phyloP scores from a whole-genome alignment of 2,113 vertebrate genomes.

The Tachysurus fulvidraco region DNA sequence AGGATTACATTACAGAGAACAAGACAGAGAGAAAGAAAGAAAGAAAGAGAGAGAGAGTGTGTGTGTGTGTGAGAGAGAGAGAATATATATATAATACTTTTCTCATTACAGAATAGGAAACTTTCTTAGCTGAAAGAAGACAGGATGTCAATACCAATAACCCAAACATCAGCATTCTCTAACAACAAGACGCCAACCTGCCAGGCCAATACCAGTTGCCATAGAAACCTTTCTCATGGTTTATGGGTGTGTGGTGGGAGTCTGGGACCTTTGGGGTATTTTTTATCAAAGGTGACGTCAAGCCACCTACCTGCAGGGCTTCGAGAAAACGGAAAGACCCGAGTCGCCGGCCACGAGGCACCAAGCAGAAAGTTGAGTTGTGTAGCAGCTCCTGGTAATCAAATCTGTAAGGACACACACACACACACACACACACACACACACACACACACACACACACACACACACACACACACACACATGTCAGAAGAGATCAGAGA shows the following conservation, averaged over 20 bases:
- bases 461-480: background rate
- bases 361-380: conserved; percentile 92
- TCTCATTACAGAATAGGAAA: conserved; percentile 48
- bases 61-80: too few relatives aligned
- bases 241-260: background rate
- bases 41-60: background rate
- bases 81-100: conserved; percentile 39
- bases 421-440: conserved; percentile 37
- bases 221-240: conserved; percentile 44
- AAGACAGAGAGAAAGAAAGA: background rate
- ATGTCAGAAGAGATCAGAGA: conserved; percentile 34
- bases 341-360: conserved; percentile 79
- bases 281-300: conserved; percentile 6
- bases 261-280: conserved; percentile 5
- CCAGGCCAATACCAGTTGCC: conserved; percentile 44
- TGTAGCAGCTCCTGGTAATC: conserved; percentile 81
- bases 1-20: background rate
- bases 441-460: background rate
- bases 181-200: conserved; percentile 37
- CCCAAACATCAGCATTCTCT: conserved; percentile 52
- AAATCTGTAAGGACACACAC: conserved; percentile 70
- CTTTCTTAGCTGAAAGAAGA: conserved; percentile 57
- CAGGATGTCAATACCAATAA: conserved; percentile 73
- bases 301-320: conserved; percentile 83
- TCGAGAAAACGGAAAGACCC: conserved; percentile 87